Base-by-base conservation (phyloP, 2,888 invertebrate genomes). In the Augochlorella aurata region DNA sequence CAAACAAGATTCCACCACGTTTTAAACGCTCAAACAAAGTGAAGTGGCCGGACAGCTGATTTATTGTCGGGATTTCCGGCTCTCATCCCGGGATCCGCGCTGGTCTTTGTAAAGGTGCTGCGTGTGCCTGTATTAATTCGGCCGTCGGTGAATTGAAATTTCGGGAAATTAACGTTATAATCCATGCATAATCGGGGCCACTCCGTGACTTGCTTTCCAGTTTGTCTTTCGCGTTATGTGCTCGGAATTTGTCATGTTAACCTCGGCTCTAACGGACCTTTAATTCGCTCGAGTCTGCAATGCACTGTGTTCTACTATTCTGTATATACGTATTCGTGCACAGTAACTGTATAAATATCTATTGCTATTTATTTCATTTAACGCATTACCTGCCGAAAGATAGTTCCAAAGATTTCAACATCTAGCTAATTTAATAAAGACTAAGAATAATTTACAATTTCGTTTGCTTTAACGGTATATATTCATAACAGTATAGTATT, bases 21-120 rank as follows among this genome's bases (percentile, higher is more conserved):
- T 84, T 83, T 74, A 83, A 84, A 83, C 84, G 84, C 29, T 79
- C 84, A 77, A 83, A 84, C 84, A 83, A 71, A 84, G 84, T 71
- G 74, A 83, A 83, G 74, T 77, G 79, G 83, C 65, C 71, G 74
- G 74, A 52, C 71, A 49, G 71, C 71, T 77, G 83, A 83, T 83
- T 83, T 83, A 83, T 82, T 63, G 71, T 45, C 71, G n/a, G 77
- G 77, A 82, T 82, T 82, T 74, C 73, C 82, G 69, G 69, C 70
- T 29, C 69, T 52, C 47, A 47, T 58, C 50, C 65, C 2, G 52
- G 45, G 38, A 61, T 68, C n/a, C n/a, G 21, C 50, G n/a, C 2
- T 18, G 67, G 21, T 14, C 58, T 50, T 67, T 63, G 67, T 24
- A 29, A n/a, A 16, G 44, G 18, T 21, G n/a, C 50, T 50, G 0